Evolutionary conservation across 2,113 vertebrate genomes (phyloP), one percentile per base, ranked within the genome.

Genomic region (Arvicanthis niloticus): DNA sequence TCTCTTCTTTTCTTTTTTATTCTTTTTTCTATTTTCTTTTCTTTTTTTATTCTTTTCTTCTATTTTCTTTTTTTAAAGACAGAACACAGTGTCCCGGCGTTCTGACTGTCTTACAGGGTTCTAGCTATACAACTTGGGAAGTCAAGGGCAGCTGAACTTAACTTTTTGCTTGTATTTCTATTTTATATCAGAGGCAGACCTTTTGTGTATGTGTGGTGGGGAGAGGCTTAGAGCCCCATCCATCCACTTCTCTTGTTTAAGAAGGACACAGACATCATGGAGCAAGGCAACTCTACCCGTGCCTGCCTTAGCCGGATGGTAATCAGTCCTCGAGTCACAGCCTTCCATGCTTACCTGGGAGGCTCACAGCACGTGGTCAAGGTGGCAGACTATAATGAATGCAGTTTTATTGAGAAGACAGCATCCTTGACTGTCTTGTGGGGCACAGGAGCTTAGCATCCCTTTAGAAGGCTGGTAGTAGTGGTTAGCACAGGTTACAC

Each of bases 261-360:
- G 96, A 98, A 98, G 93, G 58, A 92, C 91, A 42, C 93, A 96
- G 97, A 89, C 94, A 97, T 98, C 97, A 90, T 89, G 70, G 77
- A 91, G 95, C 92, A 97, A 98, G 60, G 96, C 67, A 19, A 97
- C 67, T 10, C 45, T 77, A 22, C 16, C 15, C 97, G 98, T 98
- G 98, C 98, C 98, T 97, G 96, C 98, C 98, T 98, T 98, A 96
- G 91, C 94, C 93, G 97, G 42, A 94, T 88, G 98, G 98, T 98
- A 98, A 98, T 98, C 98, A 98, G 98, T 98, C 98, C 98, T 98
- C 97, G 82, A 91, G 98, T 98, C 97, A 97, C 96, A 91, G 97
- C 97, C 97, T 98, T 97, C 97, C 97, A 95, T 95, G 96, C 97
- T 98, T 98, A 97, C 98, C 97, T 98, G 87, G 98, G 93, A 88